Evolutionary conservation across 2,113 vertebrate genomes (phyloP).

Genomic region (Indri indri): DNA sequence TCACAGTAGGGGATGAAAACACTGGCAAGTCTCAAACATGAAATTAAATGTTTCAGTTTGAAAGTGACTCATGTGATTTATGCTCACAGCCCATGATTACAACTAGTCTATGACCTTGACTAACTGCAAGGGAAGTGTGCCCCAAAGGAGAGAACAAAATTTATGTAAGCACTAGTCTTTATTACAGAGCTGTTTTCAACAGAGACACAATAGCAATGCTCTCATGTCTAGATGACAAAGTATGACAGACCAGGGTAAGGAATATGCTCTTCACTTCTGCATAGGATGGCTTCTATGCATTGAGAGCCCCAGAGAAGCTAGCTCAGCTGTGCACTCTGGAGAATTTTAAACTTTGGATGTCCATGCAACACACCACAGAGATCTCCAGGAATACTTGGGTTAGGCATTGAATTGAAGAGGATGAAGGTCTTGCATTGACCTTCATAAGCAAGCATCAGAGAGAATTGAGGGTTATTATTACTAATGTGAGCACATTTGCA

Average conservation of each 20-base stretch:
- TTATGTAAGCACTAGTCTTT: neutral
- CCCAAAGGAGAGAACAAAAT: conserved; percentile 8
- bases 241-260: neutral
- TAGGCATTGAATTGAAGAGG: neutral
- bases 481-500: neutral
- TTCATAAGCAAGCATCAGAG: neutral
- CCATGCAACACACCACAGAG: neutral
- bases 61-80: neutral
- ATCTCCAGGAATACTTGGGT: neutral
- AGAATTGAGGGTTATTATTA: neutral
- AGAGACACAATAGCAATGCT: neutral
- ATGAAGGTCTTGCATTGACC: neutral
- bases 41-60: conserved; percentile 8
- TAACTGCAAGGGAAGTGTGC: neutral
- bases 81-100: neutral
- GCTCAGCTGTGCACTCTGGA: neutral
- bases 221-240: neutral
- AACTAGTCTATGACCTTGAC: neutral
- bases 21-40: neutral
- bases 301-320: neutral
- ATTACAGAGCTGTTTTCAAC: neutral
- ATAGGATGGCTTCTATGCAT: neutral
- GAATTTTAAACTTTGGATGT: neutral
- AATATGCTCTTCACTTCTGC: neutral
- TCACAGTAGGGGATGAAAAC: neutral